These are phyloP conservation scores for Rhabdornis inornatus DNA, from an alignment of 2,113 vertebrate species.

Conservation along the genomic window DNA sequence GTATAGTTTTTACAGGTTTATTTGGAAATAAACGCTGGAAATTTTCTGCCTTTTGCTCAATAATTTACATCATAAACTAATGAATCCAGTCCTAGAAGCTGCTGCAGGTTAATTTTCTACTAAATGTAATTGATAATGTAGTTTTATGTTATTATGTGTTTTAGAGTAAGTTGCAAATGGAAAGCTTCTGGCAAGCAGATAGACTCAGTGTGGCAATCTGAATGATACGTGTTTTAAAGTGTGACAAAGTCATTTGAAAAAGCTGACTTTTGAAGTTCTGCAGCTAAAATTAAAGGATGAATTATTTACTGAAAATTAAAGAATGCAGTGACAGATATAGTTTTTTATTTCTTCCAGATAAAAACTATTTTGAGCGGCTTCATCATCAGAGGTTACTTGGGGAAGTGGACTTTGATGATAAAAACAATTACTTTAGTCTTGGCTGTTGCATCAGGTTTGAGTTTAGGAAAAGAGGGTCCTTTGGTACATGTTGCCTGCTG, in stretches of 20 bases:
- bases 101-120: background rate
- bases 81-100: background rate
- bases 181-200: background rate
- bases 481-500: conserved; percentile 98
- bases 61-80: background rate
- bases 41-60: background rate
- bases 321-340: background rate
- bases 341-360: conserved; percentile 80
- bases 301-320: background rate
- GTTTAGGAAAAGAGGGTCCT: conserved; percentile 97
- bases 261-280: background rate
- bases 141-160: background rate
- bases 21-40: background rate
- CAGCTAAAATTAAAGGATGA: background rate
- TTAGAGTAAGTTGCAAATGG: background rate
- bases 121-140: background rate
- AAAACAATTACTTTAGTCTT: conserved; percentile 97
- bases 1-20: background rate
- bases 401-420: conserved; percentile 98
- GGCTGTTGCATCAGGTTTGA: conserved; percentile 96
- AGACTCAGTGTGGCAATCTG: background rate
- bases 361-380: conserved; percentile 99
- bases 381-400: conserved; percentile 97
- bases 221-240: background rate
- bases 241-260: background rate